Conservation (phyloP, 2,888 invertebrate genomes). For the Charanyca ferruginea region DNA sequence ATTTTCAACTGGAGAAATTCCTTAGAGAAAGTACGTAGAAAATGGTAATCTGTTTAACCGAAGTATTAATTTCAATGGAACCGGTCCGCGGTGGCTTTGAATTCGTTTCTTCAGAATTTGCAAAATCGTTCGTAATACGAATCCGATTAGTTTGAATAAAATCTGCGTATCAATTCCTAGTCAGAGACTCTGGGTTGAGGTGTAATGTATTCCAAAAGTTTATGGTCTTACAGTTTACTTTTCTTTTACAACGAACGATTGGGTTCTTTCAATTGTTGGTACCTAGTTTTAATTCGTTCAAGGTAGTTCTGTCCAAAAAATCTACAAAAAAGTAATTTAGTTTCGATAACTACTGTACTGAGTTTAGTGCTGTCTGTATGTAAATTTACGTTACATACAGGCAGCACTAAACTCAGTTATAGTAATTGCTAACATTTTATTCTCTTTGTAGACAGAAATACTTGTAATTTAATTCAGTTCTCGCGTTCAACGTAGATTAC, state of each 20-base stretch:
- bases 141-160: slow-evolving; percentile 80
- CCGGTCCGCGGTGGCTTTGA: slow-evolving; percentile 66
- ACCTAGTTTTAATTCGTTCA: slow-evolving; percentile 35
- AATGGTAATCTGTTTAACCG: slow-evolving; percentile 74
- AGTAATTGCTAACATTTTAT: slow-evolving; percentile 46
- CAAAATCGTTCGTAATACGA: slow-evolving; percentile 76
- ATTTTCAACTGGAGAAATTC: slow-evolving; percentile 55
- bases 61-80: slow-evolving; percentile 79
- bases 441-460: slow-evolving; percentile 47
- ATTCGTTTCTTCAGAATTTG: slow-evolving; percentile 75
- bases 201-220: slow-evolving; percentile 79
- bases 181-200: slow-evolving; percentile 64
- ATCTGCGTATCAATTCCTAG: slow-evolving; percentile 75
- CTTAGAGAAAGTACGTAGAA: slow-evolving; percentile 55
- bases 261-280: slow-evolving; percentile 37
- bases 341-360: too few species aligned
- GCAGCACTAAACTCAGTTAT: slow-evolving; percentile 16
- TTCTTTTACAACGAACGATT: slow-evolving; percentile 30
- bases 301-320: slow-evolving; percentile 4
- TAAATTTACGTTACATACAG: background rate
- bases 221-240: slow-evolving; percentile 50
- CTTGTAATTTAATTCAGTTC: slow-evolving; percentile 56
- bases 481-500: slow-evolving; percentile 62
- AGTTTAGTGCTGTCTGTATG: too few species aligned
- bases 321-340: background rate